Evolutionary conservation across 2,113 vertebrate species (phyloP), one percentile per base, ranked within the genome.

Genomic region (Zeus faber): DNA sequence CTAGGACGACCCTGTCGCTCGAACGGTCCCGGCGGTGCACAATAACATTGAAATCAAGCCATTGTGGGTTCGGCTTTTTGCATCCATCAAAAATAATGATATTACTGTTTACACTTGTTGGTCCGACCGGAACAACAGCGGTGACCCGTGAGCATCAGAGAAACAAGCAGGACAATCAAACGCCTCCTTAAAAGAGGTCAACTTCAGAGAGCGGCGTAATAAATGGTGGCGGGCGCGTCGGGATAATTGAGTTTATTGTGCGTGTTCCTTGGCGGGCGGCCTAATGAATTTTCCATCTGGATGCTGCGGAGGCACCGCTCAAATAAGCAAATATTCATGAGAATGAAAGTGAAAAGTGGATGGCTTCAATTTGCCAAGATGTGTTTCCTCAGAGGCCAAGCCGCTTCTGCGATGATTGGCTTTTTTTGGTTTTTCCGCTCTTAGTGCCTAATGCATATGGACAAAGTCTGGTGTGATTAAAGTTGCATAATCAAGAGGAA

Each of bases 241-340:
- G 48, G 58, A 64, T 76, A 72, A 79, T 77, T 79, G 49, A 51
- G 59, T 79, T 79, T 76, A 67, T 73, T 65, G 56, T 77, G 58
- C 65, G 56, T 57, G n/a, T 56, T 70, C 46, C 50, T 62, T 65
- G 73, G 75, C 72, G n/a, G 23, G 22, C 31, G 21, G 64, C 64
- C 54, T 72, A 57, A 83, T 77, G 49, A 80, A 67, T 73, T 73
- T 80, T 74, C 67, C 75, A 59, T 78, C 54, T 67, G 43, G 20
- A 11, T 40, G 21, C 57, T 70, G 51, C 54, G 59, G 45, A 70
- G 43, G 35, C 22, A 31, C 52, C 6, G 37, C 59, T 77, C 33
- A 61, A 67, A n/a, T n/a, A 79, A 72, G 40, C 67, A 23, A 62
- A 72, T 58, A 62, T 62, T 65, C 37, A 61, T 63, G 44, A 72